A percentile compares a stretch with the other conserved stretches of the same genome.
Conservation (phyloP, 2,888 invertebrate species). For the Ectobius pallidus region DNA sequence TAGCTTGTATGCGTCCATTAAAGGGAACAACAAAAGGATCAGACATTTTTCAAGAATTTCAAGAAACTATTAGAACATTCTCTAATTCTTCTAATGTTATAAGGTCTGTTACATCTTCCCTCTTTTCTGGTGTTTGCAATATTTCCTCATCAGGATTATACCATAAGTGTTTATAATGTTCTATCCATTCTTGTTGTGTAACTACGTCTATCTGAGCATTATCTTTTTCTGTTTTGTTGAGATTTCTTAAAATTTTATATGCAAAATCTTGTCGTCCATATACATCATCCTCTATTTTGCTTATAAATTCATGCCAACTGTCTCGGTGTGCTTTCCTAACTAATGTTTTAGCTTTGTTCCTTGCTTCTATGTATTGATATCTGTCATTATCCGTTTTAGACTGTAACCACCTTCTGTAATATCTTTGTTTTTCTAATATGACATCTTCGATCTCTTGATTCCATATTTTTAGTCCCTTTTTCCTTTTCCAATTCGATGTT, state of each 20-base stretch:
- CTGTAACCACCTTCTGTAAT: background rate
- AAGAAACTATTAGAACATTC: too few relatives aligned
- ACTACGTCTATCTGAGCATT: background rate
- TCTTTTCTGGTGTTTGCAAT: too few relatives aligned
- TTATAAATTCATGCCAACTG: background rate
- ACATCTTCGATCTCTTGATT: background rate
- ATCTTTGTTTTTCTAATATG: background rate
- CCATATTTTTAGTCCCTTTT: background rate
- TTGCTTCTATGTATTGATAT: background rate
- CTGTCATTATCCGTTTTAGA: background rate
- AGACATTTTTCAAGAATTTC: too few relatives aligned
- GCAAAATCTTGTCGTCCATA: too few relatives aligned
- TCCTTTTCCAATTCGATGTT: background rate
- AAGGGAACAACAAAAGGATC: too few relatives aligned
- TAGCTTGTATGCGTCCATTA: too few relatives aligned
- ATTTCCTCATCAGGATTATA: too few relatives aligned
- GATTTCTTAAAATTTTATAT: background rate
- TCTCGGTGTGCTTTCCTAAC: background rate
- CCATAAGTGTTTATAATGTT: background rate
- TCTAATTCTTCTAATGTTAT: too few relatives aligned
- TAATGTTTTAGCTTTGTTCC: background rate
- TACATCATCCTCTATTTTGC: too few relatives aligned
- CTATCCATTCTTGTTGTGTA: background rate
- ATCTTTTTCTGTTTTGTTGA: background rate
- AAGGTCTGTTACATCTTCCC: too few relatives aligned